phyloP scores from a whole-genome alignment of 1,140 invertebrate species.

The Neodiprion fabricii region DNA sequence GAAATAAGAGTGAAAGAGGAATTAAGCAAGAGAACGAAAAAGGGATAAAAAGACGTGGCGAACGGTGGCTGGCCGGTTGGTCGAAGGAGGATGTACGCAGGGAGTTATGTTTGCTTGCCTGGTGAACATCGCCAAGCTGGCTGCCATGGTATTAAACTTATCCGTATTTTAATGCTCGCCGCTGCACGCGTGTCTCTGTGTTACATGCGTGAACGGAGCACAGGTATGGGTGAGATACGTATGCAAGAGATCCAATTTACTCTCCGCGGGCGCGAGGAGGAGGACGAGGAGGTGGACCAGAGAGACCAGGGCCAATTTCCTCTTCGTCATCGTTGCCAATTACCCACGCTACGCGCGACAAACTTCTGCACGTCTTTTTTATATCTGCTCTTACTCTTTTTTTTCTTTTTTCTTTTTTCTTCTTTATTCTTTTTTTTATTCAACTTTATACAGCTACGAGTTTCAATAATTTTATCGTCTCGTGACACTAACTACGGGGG shows the following conservation, averaged over 20 bases:
- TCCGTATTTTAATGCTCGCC: not conserved
- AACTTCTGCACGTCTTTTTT: not conserved
- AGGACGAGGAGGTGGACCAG: not conserved
- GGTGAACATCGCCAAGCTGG: not conserved
- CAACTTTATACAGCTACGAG: not conserved
- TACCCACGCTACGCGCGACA: not conserved
- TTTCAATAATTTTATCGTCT: not conserved
- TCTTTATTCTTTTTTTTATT: too few species aligned
- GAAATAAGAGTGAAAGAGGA: not conserved
- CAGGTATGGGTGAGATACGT: not conserved
- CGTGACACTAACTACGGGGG: not conserved
- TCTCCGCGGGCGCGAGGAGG: not conserved
- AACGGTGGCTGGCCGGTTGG: not conserved
- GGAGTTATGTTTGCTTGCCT: conserved; percentile 2
- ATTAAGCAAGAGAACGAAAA: not conserved
- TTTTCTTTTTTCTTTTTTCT: not conserved
- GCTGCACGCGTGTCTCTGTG: too few species aligned
- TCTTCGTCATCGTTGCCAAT: conserved; percentile 1
- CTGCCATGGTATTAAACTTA: not conserved
- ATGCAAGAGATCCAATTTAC: conserved; percentile 2
- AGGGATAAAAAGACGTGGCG: too few species aligned
- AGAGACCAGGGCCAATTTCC: not conserved
- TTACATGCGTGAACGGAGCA: not conserved
- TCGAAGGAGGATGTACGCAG: not conserved
- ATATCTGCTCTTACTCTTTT: not conserved